These are phyloP conservation scores for Nothoprocta perdicaria DNA, from an alignment of 2,113 vertebrate species.

Conservation along the genomic window DNA sequence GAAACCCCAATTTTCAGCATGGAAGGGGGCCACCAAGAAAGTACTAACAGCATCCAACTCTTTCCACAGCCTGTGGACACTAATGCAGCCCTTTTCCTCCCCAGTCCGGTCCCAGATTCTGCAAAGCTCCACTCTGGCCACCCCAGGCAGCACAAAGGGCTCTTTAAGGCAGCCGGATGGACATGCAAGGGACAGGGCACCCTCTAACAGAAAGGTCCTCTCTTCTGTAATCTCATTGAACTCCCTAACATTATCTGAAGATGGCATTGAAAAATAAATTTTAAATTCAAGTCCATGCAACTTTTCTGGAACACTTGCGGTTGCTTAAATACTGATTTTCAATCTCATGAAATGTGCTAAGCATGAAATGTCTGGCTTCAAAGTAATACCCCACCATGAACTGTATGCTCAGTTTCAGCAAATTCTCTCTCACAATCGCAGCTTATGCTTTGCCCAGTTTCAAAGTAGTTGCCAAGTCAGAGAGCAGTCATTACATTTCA, in stretches of 20 bases:
- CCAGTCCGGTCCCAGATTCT: not conserved
- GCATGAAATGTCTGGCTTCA: not conserved
- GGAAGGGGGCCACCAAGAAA: constrained; percentile 42
- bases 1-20: constrained; percentile 45
- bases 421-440: constrained; percentile 36
- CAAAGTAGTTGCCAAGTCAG: constrained; percentile 48
- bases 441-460: constrained; percentile 11
- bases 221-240: not conserved
- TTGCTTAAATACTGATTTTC: constrained; percentile 9
- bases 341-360: not conserved
- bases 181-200: not conserved
- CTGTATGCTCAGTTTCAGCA: constrained; percentile 3
- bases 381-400: not conserved
- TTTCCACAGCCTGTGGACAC: constrained; percentile 31
- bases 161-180: not conserved
- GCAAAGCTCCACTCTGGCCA: not conserved
- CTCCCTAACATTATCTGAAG: not conserved
- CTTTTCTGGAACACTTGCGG: not conserved
- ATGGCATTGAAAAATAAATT: not conserved
- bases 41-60: constrained; percentile 42
- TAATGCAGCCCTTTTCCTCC: constrained; percentile 30
- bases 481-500: constrained; percentile 30
- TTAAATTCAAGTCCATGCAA: not conserved
- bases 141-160: constrained; percentile 16
- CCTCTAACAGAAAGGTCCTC: not conserved